Evolutionary conservation across 2,888 invertebrate species (phyloP), one percentile per base, ranked within the genome.

Genomic region (Tromatobia lineatoria): DNA sequence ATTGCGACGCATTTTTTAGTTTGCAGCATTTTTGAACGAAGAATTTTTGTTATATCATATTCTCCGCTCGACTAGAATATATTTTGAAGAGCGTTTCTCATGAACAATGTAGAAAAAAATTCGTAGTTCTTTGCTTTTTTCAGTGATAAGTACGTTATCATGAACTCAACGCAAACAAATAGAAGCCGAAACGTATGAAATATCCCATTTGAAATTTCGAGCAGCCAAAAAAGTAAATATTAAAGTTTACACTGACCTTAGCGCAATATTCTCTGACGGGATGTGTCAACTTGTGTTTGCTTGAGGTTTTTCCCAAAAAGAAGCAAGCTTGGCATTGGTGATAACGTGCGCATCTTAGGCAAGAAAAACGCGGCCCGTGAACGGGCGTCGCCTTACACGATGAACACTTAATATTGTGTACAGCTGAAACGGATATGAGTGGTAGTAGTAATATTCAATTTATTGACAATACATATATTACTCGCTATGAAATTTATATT

Each of bases 311-410:
- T 2, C 96, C 96, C 79, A 94, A 94, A 81, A 96, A 95, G 92
- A 96, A 97, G 92, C 96, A 97, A 45, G 94, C 94, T 91, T 96
- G 96, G 89, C 96, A 97, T 88, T 96, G 95, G 89, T 95, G 95
- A 90, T 96, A 96, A 82, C 95, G 95, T 50, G 95, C 94, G 91
- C 96, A 97, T 88, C 95, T 95, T 75, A 96, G 91, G 92, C 96
- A 97, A 83, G 95, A 95, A 92, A 96, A 96, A 80, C 95, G 94
- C 80, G 95, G 93, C 15, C 96, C 96, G 87, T 94, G 93, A 50
- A 96, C 94, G 0, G 96, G 95, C 54, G 92, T 94, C 3, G 93
- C 90, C 91, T 95, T 95, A 89, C 96, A 96, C 1, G 95, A 94
- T 42, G 95, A 95, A 92, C 96, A 96, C 90, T 95, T 95, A 15